Conservation (phyloP, 2,797 vertebrate genomes). For the Neosilurus mollespiculum region DNA sequence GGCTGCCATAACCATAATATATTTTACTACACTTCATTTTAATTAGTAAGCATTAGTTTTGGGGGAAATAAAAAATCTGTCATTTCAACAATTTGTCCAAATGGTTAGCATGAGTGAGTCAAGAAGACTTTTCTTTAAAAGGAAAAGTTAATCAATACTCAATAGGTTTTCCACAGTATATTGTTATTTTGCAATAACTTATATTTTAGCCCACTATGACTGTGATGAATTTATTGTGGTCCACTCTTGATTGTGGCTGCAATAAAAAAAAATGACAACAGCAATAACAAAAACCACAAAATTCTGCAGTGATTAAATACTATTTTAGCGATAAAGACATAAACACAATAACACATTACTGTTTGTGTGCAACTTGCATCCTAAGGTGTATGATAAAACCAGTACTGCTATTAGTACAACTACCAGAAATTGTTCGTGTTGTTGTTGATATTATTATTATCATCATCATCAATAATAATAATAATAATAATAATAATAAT, state of each 20-base stretch:
- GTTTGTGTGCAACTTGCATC: neutral
- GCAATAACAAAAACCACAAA: too few species aligned
- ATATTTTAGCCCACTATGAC: neutral
- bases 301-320: neutral
- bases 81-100: neutral
- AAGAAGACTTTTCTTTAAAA: neutral
- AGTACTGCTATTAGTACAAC: neutral
- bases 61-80: too few species aligned
- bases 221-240: neutral
- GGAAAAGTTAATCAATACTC: neutral
- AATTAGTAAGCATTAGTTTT: neutral
- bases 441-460: too few species aligned
- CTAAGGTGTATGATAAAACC: neutral
- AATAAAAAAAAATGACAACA: neutral
- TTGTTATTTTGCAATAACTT: neutral
- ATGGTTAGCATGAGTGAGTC: neutral
- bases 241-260: neutral
- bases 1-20: neutral
- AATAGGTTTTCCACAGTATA: neutral
- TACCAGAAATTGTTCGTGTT: too few species aligned
- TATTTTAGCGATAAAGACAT: neutral
- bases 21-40: neutral
- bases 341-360: neutral
- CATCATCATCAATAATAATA: neutral
- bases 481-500: neutral